Base-by-base conservation (phyloP, 2,797 vertebrate genomes). In the Sebastes trivittatus region DNA sequence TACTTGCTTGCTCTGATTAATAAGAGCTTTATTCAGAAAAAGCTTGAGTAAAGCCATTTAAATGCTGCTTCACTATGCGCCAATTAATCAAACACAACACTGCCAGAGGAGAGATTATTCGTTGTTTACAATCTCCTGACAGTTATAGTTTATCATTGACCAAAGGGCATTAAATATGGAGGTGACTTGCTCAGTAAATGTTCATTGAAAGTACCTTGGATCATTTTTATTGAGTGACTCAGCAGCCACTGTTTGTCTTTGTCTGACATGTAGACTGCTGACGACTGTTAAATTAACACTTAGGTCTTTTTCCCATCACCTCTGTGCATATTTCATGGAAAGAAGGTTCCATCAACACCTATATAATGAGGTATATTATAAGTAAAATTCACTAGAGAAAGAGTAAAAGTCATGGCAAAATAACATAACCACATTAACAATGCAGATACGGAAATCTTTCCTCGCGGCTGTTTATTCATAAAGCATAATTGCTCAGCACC, bases 391-490 rank as follows among this genome's bases (percentile, higher is more conserved):
- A 67, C 7, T 10, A 13, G 13, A 46, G 38, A 61, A 61, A 56
- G 29, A 42, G 18, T 20, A 14, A 70, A 65, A 42, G 22, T 20
- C 27, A 67, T 30, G 58, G 61, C 13, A 52, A 38, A 75, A 63
- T 60, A 73, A 54, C 9, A 42, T 38, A 67, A 64, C 34, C 56
- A 36, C 18, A 82, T 83, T 64, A 65, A 80, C 72, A 70, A 85
- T 54, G 61, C 42, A 75, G 52, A 81, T n/a, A 75, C 46, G 55
- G 11, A 81, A 86, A 82, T 72, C 59, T 67, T 80, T 78, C 78
- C 91, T 84, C 1, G 1, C 2, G 5, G 91, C 77, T 76, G 88
- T 92, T 84, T 90, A 86, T 88, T 90, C 87, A 86, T 82, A 80
- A 87, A 78, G 80, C 13, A 65, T 82, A 91, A 90, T 88, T 22